phyloP scores from a whole-genome alignment of 2,113 vertebrate species.

The Tiliqua scincoides region DNA sequence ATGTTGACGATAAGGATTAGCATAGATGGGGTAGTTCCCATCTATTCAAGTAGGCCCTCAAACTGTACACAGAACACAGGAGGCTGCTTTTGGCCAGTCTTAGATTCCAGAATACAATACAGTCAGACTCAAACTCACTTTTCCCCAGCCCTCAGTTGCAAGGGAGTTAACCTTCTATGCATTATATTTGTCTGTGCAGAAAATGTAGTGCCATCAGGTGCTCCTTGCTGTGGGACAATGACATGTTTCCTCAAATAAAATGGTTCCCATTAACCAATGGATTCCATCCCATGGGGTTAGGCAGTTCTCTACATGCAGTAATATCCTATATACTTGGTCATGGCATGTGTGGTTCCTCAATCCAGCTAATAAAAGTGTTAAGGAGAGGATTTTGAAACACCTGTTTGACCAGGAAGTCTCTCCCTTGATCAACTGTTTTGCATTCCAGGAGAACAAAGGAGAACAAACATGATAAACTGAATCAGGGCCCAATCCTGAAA shows the following conservation, averaged over 20 bases:
- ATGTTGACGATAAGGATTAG: neutral
- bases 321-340: neutral
- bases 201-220: neutral
- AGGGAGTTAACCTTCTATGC: neutral
- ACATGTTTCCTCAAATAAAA: neutral
- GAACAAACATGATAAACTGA: neutral
- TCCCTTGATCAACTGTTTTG: neutral
- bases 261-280: neutral
- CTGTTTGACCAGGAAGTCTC: neutral
- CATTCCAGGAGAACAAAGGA: neutral
- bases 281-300: neutral
- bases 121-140: neutral
- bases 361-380: neutral
- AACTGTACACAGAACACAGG: neutral
- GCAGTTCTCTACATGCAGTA: neutral
- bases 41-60: neutral
- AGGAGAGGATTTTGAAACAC: neutral
- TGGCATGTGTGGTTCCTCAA: neutral
- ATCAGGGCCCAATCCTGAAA: no score
- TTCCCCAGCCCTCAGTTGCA: neutral
- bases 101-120: neutral
- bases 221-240: neutral
- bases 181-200: neutral
- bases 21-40: neutral
- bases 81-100: neutral